Conservation (phyloP, 2,113 vertebrate genomes). For the Eidolon helvum region DNA sequence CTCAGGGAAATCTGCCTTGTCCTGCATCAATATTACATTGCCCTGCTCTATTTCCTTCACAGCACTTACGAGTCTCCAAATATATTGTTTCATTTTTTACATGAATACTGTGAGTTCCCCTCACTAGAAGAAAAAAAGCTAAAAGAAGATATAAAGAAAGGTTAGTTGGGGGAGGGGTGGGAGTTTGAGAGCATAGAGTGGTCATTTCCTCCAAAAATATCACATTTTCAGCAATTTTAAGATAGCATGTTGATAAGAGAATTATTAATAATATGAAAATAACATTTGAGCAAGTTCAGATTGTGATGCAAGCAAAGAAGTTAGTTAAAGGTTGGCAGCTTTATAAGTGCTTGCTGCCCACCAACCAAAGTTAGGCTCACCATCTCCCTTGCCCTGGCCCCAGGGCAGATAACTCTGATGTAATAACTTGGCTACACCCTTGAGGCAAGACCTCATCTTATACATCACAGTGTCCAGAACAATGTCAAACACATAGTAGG, state of each 20-base stretch:
- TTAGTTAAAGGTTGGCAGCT: neutral
- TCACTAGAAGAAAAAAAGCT: neutral
- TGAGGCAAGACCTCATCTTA: neutral
- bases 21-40: neutral
- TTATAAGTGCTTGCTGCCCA: neutral
- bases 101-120: neutral
- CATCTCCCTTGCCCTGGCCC: neutral
- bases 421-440: neutral
- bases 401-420: neutral
- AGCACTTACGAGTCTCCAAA: neutral
- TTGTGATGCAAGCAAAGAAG: neutral
- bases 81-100: neutral
- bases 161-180: neutral
- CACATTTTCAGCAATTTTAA: conserved; percentile 16
- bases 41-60: neutral
- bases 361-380: neutral
- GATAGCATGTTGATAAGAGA: neutral
- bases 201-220: neutral
- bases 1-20: too few species aligned
- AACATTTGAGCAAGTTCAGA: neutral
- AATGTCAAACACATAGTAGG: neutral
- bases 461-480: neutral
- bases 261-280: neutral
- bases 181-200: neutral
- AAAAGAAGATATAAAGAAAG: neutral